A percentile compares a stretch with the other conserved stretches of the same genome.
These are phyloP conservation scores for Odocoileus hemionus DNA, from an alignment of 2,113 vertebrate species.

Conservation along the genomic window DNA sequence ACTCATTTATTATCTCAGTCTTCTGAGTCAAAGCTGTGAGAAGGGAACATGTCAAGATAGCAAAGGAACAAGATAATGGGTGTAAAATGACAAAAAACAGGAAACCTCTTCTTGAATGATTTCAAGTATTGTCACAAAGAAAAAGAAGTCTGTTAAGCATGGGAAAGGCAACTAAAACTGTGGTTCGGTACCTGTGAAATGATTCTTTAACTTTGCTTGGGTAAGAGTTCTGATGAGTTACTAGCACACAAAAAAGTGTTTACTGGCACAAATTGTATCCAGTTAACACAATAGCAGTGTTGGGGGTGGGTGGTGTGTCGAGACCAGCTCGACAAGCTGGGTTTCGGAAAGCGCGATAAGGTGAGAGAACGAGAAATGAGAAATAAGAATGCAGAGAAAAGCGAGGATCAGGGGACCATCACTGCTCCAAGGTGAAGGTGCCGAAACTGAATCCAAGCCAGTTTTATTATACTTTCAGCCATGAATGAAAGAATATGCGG, in stretches of 20 bases:
- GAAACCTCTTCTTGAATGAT: not conserved
- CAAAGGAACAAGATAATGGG: conserved; percentile 66
- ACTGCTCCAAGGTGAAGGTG: too few species aligned
- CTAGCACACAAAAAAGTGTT: not conserved
- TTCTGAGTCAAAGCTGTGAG: conserved; percentile 56
- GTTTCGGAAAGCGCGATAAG: too few species aligned
- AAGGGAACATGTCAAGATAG: conserved; percentile 69
- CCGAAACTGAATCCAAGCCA: too few species aligned
- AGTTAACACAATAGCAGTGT: not conserved
- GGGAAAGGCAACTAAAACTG: not conserved
- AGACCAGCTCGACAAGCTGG: too few species aligned
- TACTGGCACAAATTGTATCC: not conserved
- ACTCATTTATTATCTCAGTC: conserved; percentile 58
- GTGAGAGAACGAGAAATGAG: too few species aligned
- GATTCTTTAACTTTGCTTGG: not conserved
- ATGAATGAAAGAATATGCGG: too few species aligned
- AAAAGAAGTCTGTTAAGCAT: not conserved
- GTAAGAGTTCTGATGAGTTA: not conserved
- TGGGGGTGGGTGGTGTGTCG: not conserved
- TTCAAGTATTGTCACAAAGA: not conserved
- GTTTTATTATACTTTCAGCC: too few species aligned
- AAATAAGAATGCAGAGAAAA: too few species aligned
- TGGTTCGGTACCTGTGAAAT: not conserved
- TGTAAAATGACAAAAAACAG: conserved; percentile 70
- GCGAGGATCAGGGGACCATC: too few species aligned